Evolutionary conservation across 1,140 invertebrate species (phyloP), one percentile per base, ranked within the genome.

Genomic region (Anthonomus grandis): DNA sequence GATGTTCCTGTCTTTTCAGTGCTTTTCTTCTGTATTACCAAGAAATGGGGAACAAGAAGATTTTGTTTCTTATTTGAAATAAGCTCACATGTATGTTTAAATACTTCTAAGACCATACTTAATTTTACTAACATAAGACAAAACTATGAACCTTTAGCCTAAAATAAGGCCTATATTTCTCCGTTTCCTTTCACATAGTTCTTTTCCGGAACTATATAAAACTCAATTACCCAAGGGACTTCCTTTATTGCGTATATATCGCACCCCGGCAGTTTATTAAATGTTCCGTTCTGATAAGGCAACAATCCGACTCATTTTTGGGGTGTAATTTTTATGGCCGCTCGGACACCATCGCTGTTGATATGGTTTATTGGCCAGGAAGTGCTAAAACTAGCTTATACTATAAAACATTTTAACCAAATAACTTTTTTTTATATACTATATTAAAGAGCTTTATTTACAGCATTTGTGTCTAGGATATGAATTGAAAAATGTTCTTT

Each of bases 231-330:
- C 46, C 37, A 18, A 15, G 55, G 37, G 46, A 57, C 55, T 57
- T 49, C 55, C 55, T 57, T 57, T 57, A 57, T 57, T 57, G 55
- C 55, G 55, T 50, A 49, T 57, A 49, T 57, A 57, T 57, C 55
- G 55, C 55, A 46, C 55, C 55, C 55, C 22, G 37, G 38, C 55
- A 51, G 46, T 57, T 57, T 57, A 57, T 57, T 57, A 57, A 57
- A 57, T 57, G 55, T 57, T 57, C 55, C 37, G 55, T n/a, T 44
- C 55, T 50, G 55, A 57, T 57, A 57, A 57, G 55, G 55, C 55
- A n/a, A n/a, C n/a, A 57, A 57, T 57, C 55, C 55, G 46, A 57
- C 55, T 57, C 50, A 57, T 49, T 57, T 57, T 41, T 27, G 55
- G 55, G 53, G 53, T 56, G 53, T 56, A 56, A 56, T 56, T 56